Conservation (phyloP, 1,140 invertebrate species). For the Hylyphantes graminicola region DNA sequence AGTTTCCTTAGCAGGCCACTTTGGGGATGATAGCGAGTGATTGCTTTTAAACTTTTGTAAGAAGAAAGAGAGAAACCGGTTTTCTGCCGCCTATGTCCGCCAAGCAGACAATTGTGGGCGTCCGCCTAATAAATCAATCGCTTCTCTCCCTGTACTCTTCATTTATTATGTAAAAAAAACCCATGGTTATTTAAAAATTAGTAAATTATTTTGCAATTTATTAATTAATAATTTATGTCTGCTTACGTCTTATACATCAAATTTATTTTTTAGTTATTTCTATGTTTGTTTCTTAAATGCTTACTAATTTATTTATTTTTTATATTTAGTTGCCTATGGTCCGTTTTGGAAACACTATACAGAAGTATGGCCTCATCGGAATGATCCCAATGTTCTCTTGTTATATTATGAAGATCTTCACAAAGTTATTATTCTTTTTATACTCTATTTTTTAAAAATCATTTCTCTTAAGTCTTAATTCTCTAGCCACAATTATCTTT, state of each 20-base stretch:
- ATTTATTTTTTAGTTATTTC: neutral
- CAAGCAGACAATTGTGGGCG: too few species aligned
- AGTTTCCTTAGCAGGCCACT: too few species aligned
- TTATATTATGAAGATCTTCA: constrained; percentile 61
- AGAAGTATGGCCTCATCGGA: constrained; percentile 44
- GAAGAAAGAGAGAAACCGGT: too few species aligned
- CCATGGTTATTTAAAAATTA: neutral
- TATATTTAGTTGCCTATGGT: constrained; percentile 59
- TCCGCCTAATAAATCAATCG: too few species aligned
- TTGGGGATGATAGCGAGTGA: too few species aligned
- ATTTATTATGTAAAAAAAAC: neutral
- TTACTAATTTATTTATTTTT: neutral
- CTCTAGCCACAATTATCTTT: neutral
- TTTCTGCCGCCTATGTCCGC: too few species aligned
- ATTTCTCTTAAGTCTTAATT: neutral
- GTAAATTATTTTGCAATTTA: neutral
- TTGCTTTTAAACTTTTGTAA: too few species aligned
- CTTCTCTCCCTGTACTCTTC: too few species aligned
- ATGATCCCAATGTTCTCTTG: constrained; percentile 53
- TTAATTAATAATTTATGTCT: too few species aligned
- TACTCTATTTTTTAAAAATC: neutral
- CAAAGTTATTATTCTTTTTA: neutral
- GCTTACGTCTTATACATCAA: too few species aligned
- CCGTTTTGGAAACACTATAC: constrained; percentile 60
- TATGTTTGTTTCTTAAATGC: neutral